Evolutionary conservation across 2,888 invertebrate species (phyloP), one percentile per base, ranked within the genome.

Genomic region (Ptychoptera contaminata): DNA sequence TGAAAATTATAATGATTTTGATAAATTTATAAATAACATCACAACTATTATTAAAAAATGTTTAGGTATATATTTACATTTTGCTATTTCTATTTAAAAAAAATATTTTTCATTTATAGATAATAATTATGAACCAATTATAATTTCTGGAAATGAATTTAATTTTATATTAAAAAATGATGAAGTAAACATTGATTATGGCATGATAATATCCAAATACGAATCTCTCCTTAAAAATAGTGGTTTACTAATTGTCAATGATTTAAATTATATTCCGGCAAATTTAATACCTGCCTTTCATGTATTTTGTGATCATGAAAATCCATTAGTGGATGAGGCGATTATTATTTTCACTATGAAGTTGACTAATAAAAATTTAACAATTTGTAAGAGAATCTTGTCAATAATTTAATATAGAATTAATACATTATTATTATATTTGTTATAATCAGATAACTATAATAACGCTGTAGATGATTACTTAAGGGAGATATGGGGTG

Each of bases 291-390:
- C 58, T 56, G 65, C 64, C 11, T 68, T 72, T 52, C 72, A 72
- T 50, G 60, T 59, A 50, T 58, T 72, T 45, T 70, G 69, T 48
- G 72, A 72, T 53, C 63, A 62, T 48, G 53, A 62, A 35, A 61
- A 61, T 44, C 69, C 71, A n/a, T 47, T 61, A n/a, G 55, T 62
- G 2, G 44, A 47, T 36, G 51, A 53, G 38, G 58, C 54, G 10
- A 49, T 62, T 38, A 62, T 58, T 38, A 56, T 61, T 43, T 51
- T 63, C n/a, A 60, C 59, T 7, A 53, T 37, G 51, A 52, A 16
- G 40, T 53, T 15, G 41, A 32, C 48, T 43, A 29, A 14, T 31
- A 15, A 11, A 15, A 10, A 41, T 40, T n/a, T 16, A 29, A 9
- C 23, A 29, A 37, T 31, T 11, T 7, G n/a, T 4, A 31, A 37